Base-by-base conservation (phyloP, 2,888 invertebrate species). In the Adelphocoris suturalis region DNA sequence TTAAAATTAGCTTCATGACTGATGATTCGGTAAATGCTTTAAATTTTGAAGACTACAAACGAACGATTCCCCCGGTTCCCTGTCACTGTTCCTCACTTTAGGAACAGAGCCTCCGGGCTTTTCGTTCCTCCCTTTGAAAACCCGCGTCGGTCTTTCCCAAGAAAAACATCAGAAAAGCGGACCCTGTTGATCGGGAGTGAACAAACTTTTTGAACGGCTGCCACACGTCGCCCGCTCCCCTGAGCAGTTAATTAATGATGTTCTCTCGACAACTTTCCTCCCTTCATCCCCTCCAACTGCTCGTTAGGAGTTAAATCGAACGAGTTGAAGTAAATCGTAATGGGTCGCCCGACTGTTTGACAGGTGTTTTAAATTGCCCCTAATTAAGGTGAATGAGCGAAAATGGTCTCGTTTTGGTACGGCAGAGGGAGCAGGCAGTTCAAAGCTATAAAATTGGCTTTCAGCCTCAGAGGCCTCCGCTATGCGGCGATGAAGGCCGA, bases 201-300 rank as follows among this genome's bases (percentile, higher is more conserved):
- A 86, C 68, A 46, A 86, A 86, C 68, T 86, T 86, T 85, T 88
- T 88, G 88, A 88, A 88, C 88, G 52, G 78, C 80, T 88, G 88
- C 76, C 88, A 88, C 88, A 88, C 88, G 88, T 88, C 78, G 88
- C 78, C 48, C 52, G 88, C 19, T 88, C 78, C 52, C n/a, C 46
- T 88, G 88, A 88, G 80, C 88, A 80, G 78, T 88, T 88, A 88
- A 88, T 88, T 88, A 88, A 88, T 80, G 88, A 80, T 55, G 88
- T 78, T 68, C 55, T 52, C 52, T 80, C 80, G 55, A 80, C 55
- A 46, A 46, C 80, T 86, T 47, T 68, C 86, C 68, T 7, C 46
- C 37, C 80, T 27, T 16, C n/a, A 11, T 37, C 37, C 37, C n/a
- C 3, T 82, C 82, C 82, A 7, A n/a, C n/a, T 7, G 27, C 78